Evolutionary conservation across 2,113 vertebrate genomes (phyloP), one percentile per base, ranked within the genome.

Genomic region (Scomber japonicus): DNA sequence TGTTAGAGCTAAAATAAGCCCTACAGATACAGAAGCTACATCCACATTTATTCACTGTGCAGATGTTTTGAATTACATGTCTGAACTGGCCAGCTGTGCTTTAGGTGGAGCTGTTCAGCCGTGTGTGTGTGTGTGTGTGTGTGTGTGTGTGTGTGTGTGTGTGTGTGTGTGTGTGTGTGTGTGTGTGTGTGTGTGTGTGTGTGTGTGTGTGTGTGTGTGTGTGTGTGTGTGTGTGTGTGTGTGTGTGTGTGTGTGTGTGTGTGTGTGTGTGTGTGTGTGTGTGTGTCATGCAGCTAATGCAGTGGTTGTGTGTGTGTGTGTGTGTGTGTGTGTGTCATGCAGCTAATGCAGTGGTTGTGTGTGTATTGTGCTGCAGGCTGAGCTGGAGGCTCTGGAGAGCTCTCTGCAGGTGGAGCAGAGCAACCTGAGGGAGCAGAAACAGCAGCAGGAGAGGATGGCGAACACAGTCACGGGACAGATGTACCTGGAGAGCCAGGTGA

Each of bases 391-490:
- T 45, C 73, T 99, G 83, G 97, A 99, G 91, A 96, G 87, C 51
- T 89, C 92, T 50, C 95, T 99, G 40, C 94, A 95, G 91, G 85
- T 82, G 19, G 94, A 99, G 67, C 96, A 99, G 93, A 93, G 81
- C 85, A 89, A 50, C 0, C 94, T 99, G 90, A 95, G 88, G 19
- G 92, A 96, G 75, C 96, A 97, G 83, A 96, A 96, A 10, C 96
- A 98, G 90, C 96, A 99, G 79, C 97, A 99, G 75, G 97, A 99
- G 71, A 95, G 97, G 49, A 89, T 96, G 30, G 97, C 98, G 1
- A 94, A 96, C 84, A 97, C 97, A 0, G 97, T 99, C 68, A 99
- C 98, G 0, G 97, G 97, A 35, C 98, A 99, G 94, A 99, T 99
- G 98, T 97, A 94, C 82, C 90, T 97, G 77, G 98, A 99, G 93